These are phyloP conservation scores for Drosophila auraria DNA, from an alignment of 1,140 invertebrate genomes.

Conservation along the genomic window DNA sequence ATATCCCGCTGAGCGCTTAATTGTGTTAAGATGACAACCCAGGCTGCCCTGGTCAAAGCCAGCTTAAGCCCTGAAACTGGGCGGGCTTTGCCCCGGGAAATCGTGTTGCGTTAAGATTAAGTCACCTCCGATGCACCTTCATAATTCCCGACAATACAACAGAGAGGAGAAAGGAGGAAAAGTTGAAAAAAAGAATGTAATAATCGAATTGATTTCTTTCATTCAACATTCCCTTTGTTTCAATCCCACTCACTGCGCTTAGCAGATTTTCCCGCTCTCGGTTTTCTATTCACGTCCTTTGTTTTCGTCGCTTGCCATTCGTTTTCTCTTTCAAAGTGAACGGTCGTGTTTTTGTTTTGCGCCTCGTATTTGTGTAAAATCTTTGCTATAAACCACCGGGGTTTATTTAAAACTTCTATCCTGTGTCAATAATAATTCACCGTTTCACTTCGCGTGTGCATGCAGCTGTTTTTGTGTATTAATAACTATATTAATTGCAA, in stretches of 20 bases:
- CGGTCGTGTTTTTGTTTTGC: no score
- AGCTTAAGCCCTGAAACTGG: background rate
- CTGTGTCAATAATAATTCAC: no score
- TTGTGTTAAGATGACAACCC: conserved; percentile 40
- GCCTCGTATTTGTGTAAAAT: no score
- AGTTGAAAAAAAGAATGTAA: conserved; percentile 26
- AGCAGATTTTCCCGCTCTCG: conserved; percentile 48
- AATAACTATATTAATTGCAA: no score
- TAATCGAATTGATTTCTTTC: conserved; percentile 74
- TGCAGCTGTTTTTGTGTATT: no score
- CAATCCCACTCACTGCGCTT: conserved; percentile 37
- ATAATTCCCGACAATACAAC: conserved; percentile 18
- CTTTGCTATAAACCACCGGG: no score
- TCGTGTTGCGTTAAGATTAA: conserved; percentile 49
- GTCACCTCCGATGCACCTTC: conserved; percentile 26
- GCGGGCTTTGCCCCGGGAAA: background rate
- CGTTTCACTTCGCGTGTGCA: no score
- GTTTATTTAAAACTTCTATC: no score
- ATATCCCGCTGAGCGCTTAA: conserved; percentile 46
- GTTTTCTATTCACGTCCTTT: conserved; percentile 45
- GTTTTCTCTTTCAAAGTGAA: no score
- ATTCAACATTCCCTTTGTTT: conserved; percentile 12
- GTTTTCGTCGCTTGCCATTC: conserved; percentile 72
- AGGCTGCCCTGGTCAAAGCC: background rate
- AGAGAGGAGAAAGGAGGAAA: conserved; percentile 1